Evolutionary conservation across 1,140 invertebrate species (phyloP), one percentile per base, ranked within the genome.

Genomic region (Formica exsecta): DNA sequence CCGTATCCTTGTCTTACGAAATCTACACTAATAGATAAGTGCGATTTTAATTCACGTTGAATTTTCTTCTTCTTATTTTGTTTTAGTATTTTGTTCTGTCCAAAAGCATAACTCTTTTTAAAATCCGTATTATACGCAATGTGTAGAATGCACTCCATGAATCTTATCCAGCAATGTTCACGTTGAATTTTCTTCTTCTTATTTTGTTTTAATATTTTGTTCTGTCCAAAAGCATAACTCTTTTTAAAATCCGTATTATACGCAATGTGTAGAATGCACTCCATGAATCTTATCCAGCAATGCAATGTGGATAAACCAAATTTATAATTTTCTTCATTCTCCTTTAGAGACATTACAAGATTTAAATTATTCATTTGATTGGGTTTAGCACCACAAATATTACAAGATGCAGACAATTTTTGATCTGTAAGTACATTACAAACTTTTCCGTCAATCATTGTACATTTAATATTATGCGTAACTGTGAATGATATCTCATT

Each of bases 121-220:
- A n/a, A n/a, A 59, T 59, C 54, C 54, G 22, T 59, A 57, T 57
- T 57, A 59, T 59, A 59, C 3, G 54, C 57, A 59, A 22, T 59
- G 22, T 59, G 57, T 7, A 59, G 8, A 22, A 59, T 9, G n/a
- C 57, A 59, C 7, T 59, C 57, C 57, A 59, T 59, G 9, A n/a
- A 22, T n/a, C n/a, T n/a, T n/a, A n/a, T n/a, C n/a, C n/a, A n/a
- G n/a, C n/a, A n/a, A n/a, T n/a, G n/a, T n/a, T n/a, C n/a, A n/a
- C n/a, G n/a, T n/a, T n/a, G n/a, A n/a, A n/a, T n/a, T n/a, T n/a
- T n/a, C n/a, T n/a, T n/a, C n/a, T n/a, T n/a, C n/a, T n/a, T n/a
- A n/a, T n/a, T n/a, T n/a, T n/a, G n/a, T n/a, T n/a, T n/a, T n/a
- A n/a, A n/a, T n/a, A n/a, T n/a, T n/a, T n/a, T n/a, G n/a, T n/a